These are phyloP conservation scores for Nephrotoma guestfalica DNA, from an alignment of 2,888 invertebrate genomes.

Conservation along the genomic window DNA sequence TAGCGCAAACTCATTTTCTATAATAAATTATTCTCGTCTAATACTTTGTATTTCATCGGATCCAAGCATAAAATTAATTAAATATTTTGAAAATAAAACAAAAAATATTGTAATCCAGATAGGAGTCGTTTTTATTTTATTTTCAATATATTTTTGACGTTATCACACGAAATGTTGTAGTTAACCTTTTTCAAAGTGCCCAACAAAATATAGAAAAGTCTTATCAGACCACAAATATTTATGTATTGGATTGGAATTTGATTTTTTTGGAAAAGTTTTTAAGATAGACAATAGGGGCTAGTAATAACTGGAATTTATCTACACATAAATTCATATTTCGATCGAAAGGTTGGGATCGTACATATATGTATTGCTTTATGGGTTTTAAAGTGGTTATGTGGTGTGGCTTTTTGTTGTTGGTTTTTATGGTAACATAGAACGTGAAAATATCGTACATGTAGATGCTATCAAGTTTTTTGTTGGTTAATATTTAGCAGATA, in stretches of 20 bases:
- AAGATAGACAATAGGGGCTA: neutral
- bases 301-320: neutral
- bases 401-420: neutral
- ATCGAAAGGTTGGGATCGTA: neutral
- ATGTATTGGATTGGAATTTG: neutral
- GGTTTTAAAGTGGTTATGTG: neutral
- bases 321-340: neutral
- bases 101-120: neutral
- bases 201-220: neutral
- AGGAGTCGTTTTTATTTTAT: neutral
- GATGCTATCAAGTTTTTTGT: neutral
- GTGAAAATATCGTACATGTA: neutral
- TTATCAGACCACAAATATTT: neutral
- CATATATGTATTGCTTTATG: neutral
- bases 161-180: neutral
- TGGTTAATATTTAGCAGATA: neutral
- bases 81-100: neutral
- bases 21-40: neutral
- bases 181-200: neutral
- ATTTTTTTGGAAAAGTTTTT: neutral
- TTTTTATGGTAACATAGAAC: neutral
- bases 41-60: neutral
- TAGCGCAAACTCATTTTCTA: neutral
- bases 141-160: neutral
- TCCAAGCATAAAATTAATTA: neutral